Evolutionary conservation across 2,888 invertebrate species (phyloP), one percentile per base, ranked within the genome.

Genomic region (Pilophorus perplexus): DNA sequence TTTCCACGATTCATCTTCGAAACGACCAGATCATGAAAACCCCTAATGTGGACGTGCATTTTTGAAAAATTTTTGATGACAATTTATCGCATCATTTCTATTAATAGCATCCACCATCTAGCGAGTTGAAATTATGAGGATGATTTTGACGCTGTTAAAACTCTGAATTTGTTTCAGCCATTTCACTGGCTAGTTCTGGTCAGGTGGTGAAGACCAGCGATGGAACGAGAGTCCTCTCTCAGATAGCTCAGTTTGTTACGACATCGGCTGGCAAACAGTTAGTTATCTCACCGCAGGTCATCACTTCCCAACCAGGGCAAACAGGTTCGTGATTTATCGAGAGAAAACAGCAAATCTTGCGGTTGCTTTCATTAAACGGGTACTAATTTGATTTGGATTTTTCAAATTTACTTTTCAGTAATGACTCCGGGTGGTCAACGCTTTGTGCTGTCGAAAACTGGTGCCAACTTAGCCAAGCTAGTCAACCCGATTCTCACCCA

Each of bases 211-310:
- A 69, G 18, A 67, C 64, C 5, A 52, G 40, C 16, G 69, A 69
- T 38, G 67, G 69, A 12, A 62, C 40, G 8, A 38, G 69, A 23
- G 16, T 70, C 12, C 42, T 70, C 8, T 68, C 68, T 5, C 66
- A 64, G 57, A 74, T 77, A 72, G 84, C 87, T 44, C 88, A 88
- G 74, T 79, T 88, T 57, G 85, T 89, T 52, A 87, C 88, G 75
- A 86, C 86, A 4, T 81, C 85, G 22, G 80, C 83, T 59, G 88
- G 88, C 6, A 84, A 85, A 73, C 88, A 87, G 76, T 81, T 86
- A 72, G 79, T 87, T 68, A 75, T 86, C 55, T 83, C 86, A 2
- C 73, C 74, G 8, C 72, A 74, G 37, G 73, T 72, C 46, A 69
- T 70, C 22, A 38, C 67, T 2, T 64, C 67, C 23, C 67, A 64